Base-by-base conservation (phyloP, 2,888 invertebrate genomes). In the Thecophora atra region DNA sequence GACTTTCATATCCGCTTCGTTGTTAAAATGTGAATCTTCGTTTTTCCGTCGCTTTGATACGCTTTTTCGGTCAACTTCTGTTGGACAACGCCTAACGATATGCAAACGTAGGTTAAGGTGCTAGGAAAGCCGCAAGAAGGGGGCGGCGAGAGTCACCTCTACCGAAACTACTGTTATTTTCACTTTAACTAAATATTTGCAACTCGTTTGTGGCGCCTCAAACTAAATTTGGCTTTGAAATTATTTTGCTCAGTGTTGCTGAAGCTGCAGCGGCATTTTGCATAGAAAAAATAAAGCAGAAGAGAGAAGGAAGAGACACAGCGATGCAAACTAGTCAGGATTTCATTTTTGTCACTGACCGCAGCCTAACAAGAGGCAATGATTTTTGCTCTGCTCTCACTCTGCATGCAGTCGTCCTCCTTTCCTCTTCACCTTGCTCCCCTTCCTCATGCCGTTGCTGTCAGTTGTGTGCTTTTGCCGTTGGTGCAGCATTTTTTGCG, bases 131-230 rank as follows among this genome's bases (percentile, higher is more conserved):
- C 6, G 47, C 47, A 11, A 47, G 47, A n/a, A 47, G 47, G 17
- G 47, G 13, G 47, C 37, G 47, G n/a, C 51, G 37, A n/a, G 37
- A 17, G 15, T 0, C 17, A 51, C 21, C 17, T 24, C 17, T 7
- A 19, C 19, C 47, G 26, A 26, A 42, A 42, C 7, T 11, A 1
- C 37, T 63, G 19, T 21, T 42, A 42, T 63, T 37, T 15, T 63
- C 63, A 42, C 63, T 21, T 19, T 21, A 63, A 64, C 56, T 62
- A 70, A 70, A 70, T 70, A 70, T 70, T 70, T 70, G 52, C 62
- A 63, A 62, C 63, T 70, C 70, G 70, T 70, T 70, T 70, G 70
- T 63, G 63, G 52, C 24, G 52, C 70, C 52, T 63, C 70, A 63
- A 28, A 63, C 24, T 52, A 70, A 70, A 70, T 63, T 62, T 70